Percentiles rank a stretch among this genome's conserved stretches.
Evolutionary conservation across 2,888 invertebrate species (phyloP).

Genomic region (Brenthis hecate): DNA sequence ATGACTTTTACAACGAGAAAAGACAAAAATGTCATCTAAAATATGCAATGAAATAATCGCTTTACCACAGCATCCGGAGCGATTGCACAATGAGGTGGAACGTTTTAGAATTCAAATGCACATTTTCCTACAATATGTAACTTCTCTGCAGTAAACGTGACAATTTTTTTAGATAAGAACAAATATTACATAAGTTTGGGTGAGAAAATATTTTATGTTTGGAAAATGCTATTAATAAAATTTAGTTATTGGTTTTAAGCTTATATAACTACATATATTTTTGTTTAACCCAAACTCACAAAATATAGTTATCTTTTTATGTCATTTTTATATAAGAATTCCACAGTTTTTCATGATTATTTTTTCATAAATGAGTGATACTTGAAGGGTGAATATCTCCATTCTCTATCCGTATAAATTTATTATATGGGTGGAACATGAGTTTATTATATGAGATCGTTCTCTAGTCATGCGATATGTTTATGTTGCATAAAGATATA

Average conservation of each 20-base stretch:
- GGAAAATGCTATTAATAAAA: background rate
- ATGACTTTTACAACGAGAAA: background rate
- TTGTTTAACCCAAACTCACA: too few species aligned
- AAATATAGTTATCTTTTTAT: too few species aligned
- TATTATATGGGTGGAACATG: too few species aligned
- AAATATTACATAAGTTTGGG: slow-evolving; percentile 12
- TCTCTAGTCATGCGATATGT: too few species aligned
- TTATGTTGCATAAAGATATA: too few species aligned
- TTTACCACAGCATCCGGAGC: slow-evolving; percentile 12
- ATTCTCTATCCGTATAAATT: too few species aligned
- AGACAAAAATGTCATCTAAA: background rate
- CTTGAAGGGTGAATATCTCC: too few species aligned
- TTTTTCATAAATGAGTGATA: too few species aligned
- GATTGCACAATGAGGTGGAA: slow-evolving; percentile 9
- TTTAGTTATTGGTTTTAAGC: background rate
- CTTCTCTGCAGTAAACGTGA: slow-evolving; percentile 21
- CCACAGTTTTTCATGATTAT: too few species aligned
- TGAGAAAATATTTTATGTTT: background rate
- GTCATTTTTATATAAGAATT: too few species aligned
- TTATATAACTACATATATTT: too few species aligned
- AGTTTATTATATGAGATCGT: too few species aligned
- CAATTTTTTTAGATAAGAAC: slow-evolving; percentile 23
- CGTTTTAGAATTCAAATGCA: slow-evolving; percentile 21
- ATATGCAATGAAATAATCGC: slow-evolving; percentile 4
- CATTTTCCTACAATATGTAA: slow-evolving; percentile 22